phyloP scores from a whole-genome alignment of 2,888 invertebrate species.

The Scaptomyza flava region DNA sequence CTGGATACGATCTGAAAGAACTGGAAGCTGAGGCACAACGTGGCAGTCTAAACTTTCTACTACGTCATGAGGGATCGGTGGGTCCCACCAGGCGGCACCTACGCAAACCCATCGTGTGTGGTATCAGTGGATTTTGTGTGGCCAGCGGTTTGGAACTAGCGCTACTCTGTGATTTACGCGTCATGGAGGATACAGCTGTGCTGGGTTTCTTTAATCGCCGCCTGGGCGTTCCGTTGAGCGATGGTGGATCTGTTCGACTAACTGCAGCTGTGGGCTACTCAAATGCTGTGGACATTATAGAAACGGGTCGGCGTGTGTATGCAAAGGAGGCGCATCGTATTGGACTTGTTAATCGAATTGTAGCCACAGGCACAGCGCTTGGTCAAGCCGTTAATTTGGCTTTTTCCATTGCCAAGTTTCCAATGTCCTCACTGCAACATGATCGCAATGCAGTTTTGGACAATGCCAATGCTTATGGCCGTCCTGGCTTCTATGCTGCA shows the following conservation, averaged over 20 bases:
- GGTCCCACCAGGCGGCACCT: conserved; percentile 89
- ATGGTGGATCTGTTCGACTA: conserved; percentile 93
- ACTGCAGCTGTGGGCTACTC: conserved; percentile 93
- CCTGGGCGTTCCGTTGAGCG: conserved; percentile 93
- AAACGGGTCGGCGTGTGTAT: conserved; percentile 92
- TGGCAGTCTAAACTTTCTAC: conserved; percentile 76
- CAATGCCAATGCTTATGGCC: conserved; percentile 87
- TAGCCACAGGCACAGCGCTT: conserved; percentile 92
- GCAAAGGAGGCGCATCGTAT: conserved; percentile 92
- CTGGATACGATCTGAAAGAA: conserved; percentile 94
- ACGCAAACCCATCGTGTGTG: conserved; percentile 94
- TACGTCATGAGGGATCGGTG: conserved; percentile 85
- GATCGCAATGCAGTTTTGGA: conserved; percentile 85
- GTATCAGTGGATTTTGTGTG: conserved; percentile 94
- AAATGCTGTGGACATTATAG: conserved; percentile 92
- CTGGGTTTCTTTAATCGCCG: conserved; percentile 92
- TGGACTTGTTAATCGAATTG: conserved; percentile 92
- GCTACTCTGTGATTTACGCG: conserved; percentile 94
- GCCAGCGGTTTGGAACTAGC: conserved; percentile 96
- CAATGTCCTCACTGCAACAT: conserved; percentile 86
- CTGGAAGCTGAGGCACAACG: conserved; percentile 83
- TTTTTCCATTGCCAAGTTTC: conserved; percentile 91
- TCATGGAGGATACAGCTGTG: conserved; percentile 93
- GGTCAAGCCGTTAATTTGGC: conserved; percentile 92
- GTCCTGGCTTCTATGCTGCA: conserved; percentile 87